Conservation (phyloP, 2,797 vertebrate genomes). For the Trichosurus vulpecula region DNA sequence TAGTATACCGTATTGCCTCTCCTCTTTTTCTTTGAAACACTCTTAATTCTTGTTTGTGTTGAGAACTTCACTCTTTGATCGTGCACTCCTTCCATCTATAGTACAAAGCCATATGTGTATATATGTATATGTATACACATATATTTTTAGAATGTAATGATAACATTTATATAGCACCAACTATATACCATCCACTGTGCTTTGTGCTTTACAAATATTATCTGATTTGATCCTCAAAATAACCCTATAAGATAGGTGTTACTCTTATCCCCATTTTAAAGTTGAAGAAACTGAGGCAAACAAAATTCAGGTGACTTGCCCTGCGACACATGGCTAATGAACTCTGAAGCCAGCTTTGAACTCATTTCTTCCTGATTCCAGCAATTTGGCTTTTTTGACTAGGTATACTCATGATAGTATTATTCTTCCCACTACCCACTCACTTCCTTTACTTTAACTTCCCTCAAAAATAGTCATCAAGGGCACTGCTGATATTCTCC, state of each 20-base stretch:
- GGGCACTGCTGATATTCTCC: neutral
- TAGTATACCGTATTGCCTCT: neutral
- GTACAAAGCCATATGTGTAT: neutral
- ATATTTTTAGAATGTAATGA: neutral
- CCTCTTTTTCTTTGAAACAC: slow-evolving; percentile 14
- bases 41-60: neutral
- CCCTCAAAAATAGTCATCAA: neutral
- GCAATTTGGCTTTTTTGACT: neutral
- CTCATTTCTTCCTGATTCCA: neutral
- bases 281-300: neutral
- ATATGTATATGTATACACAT: neutral
- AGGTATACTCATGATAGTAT: neutral
- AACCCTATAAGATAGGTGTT: neutral
- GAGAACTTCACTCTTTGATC: neutral
- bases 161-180: neutral
- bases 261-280: neutral
- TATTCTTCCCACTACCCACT: neutral
- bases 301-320: neutral
- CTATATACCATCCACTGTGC: neutral
- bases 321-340: neutral
- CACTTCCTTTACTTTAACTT: neutral
- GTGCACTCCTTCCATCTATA: neutral
- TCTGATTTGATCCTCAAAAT: neutral
- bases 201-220: neutral
- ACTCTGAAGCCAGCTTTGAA: neutral